Percentiles rank a stretch among this genome's conserved stretches.
Conservation (phyloP, 1,140 invertebrate genomes). For the Drosophila ambigua region DNA sequence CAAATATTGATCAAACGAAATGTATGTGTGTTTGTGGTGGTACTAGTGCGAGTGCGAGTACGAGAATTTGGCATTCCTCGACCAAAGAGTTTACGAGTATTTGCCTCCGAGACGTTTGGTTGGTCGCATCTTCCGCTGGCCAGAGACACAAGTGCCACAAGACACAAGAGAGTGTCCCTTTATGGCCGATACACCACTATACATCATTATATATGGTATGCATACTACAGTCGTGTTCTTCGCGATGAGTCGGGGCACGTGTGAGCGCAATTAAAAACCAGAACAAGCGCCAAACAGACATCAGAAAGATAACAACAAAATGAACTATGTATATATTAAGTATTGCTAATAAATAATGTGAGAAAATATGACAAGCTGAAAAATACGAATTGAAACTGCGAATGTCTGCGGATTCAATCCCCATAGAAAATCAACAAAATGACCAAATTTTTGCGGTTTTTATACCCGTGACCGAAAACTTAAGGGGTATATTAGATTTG, state of each 20-base stretch:
- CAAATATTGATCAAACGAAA: no score
- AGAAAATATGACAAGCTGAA: conserved; percentile 58
- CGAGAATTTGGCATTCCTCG: no score
- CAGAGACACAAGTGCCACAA: no score
- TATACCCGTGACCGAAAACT: no score
- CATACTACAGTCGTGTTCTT: conserved; percentile 25
- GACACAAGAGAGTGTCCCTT: conserved; percentile 50
- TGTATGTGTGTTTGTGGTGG: no score
- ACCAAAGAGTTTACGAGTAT: background rate
- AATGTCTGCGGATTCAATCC: background rate
- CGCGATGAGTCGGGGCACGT: conserved; percentile 58
- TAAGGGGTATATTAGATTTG: no score
- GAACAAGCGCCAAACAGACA: conserved; percentile 1
- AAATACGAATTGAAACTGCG: conserved; percentile 34
- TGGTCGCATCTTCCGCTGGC: conserved; percentile 19
- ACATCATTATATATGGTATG: conserved; percentile 51
- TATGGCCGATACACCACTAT: conserved; percentile 45
- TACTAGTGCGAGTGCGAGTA: no score
- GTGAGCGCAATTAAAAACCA: conserved; percentile 74
- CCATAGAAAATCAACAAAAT: background rate
- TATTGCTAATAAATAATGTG: conserved; percentile 78
- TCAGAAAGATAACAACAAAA: conserved; percentile 4
- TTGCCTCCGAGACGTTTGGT: background rate
- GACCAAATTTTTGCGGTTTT: conserved; percentile 44
- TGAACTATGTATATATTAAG: conserved; percentile 76